Evolutionary conservation across 1,140 invertebrate species (phyloP).

Genomic region (Drosophila murphyi): DNA sequence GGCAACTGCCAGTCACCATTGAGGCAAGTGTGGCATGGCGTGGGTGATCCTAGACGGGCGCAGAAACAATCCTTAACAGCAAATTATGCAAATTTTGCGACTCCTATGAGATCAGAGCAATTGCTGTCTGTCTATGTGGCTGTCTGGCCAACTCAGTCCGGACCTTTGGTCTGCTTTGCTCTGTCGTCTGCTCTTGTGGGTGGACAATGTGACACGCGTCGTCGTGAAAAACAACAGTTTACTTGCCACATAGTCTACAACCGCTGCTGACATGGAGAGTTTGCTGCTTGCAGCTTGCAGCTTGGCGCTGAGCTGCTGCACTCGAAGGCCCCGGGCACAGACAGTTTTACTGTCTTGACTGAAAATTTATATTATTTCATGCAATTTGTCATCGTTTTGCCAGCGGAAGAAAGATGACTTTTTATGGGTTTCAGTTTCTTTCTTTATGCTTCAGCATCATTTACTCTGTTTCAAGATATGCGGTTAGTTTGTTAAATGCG

Average conservation of each 20-base stretch:
- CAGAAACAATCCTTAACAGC: slow-evolving; percentile 56
- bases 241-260: slow-evolving; percentile 63
- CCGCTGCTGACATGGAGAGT: slow-evolving; percentile 22
- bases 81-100: slow-evolving; percentile 74
- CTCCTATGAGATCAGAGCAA: slow-evolving; percentile 47
- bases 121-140: slow-evolving; percentile 13
- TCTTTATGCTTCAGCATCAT: slow-evolving; percentile 19
- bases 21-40: slow-evolving; percentile 40
- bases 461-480: slow-evolving; percentile 47
- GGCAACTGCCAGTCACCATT: slow-evolving; percentile 39
- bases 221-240: slow-evolving; percentile 82
- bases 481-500: slow-evolving; percentile 17
- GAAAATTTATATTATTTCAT: slow-evolving; percentile 82
- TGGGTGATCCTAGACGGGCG: slow-evolving; percentile 44
- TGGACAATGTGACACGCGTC: slow-evolving; percentile 82
- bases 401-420: slow-evolving; percentile 73
- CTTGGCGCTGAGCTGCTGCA: slow-evolving; percentile 27
- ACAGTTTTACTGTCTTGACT: slow-evolving; percentile 80
- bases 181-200: slow-evolving; percentile 78
- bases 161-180: slow-evolving; percentile 46
- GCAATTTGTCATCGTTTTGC: slow-evolving; percentile 82
- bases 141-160: slow-evolving; percentile 25
- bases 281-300: slow-evolving; percentile 16
- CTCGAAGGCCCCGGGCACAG: slow-evolving; percentile 43
- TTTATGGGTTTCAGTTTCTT: slow-evolving; percentile 44